These are phyloP conservation scores for Emberiza fucata DNA, from an alignment of 2,113 vertebrate genomes.

Conservation along the genomic window DNA sequence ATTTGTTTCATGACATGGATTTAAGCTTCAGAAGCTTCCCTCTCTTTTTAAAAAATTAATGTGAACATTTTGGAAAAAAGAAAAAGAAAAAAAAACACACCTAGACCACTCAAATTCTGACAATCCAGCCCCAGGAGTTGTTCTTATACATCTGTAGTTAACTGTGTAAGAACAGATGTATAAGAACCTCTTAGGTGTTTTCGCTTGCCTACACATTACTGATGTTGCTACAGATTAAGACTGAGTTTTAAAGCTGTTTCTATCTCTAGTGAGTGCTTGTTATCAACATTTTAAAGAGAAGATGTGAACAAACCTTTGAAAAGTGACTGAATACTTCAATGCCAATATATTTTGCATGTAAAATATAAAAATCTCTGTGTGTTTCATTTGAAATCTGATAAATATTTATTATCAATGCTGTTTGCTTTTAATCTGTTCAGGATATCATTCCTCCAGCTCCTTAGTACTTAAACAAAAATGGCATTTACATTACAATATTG, in stretches of 20 bases:
- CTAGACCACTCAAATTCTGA: not conserved
- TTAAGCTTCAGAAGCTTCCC: not conserved
- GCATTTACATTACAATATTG: constrained; percentile 91
- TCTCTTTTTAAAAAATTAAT: not conserved
- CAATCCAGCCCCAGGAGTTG: not conserved
- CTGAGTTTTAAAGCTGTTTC: constrained; percentile 12
- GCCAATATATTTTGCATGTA: constrained; percentile 70
- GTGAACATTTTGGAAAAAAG: not conserved
- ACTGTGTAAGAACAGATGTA: no score
- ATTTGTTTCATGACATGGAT: not conserved
- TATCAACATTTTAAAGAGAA: constrained; percentile 61
- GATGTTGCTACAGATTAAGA: not conserved
- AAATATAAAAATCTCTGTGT: constrained; percentile 71
- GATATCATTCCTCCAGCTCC: constrained; percentile 77
- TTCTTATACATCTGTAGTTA: not conserved
- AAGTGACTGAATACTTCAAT: constrained; percentile 68
- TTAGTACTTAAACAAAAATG: constrained; percentile 83
- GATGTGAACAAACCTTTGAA: constrained; percentile 65
- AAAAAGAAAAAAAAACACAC: not conserved
- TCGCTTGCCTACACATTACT: not conserved
- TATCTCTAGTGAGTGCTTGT: constrained; percentile 3
- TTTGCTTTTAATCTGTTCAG: constrained; percentile 83
- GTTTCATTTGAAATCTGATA: constrained; percentile 79
- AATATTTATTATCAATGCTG: constrained; percentile 83
- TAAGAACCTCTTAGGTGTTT: not conserved